Base-by-base conservation (phyloP, 2,113 vertebrate genomes). In the Proterorhinus semilunaris region DNA sequence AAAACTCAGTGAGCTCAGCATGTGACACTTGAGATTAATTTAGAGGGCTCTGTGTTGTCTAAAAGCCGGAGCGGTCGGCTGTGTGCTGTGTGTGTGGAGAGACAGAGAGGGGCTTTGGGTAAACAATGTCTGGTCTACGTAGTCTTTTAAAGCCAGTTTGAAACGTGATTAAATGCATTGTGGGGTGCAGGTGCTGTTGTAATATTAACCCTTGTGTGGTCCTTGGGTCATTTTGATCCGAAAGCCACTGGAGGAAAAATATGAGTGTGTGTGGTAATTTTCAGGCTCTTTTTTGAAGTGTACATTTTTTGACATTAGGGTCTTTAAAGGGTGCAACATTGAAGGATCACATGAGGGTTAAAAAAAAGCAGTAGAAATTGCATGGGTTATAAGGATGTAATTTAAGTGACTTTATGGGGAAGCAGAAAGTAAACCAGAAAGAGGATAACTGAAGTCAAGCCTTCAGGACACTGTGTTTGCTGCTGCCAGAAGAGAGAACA, bases 11-110 rank as follows among this genome's bases (percentile, higher is more conserved):
- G 43, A 72, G 45, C 55, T 83, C 72, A 66, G 68, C 45, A 62
- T 75, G 17, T 70, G 75, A 54, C 48, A 52, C 68, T 55, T 58
- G 66, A 76, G 63, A 72, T 83, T 75, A 53, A 79, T 81, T 78
- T 81, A 48, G 54, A 65, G 15, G 53, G 4, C 46, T 45, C 50
- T 76, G 47, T 73, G 65, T 69, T 66, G 68, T 79, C 65, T 74
- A 51, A 65, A 55, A 44, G 53, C 6, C 17, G 52, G 57, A 62
- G 69, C 71, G 64, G 27, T 48, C 61, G 55, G 54, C 46, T 69
- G 48, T 77, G 47, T n/a, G 7, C 10, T 10, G 10, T 10, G 36
- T 45, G 55, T 42, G 55, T 42, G 16, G 52, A 17, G 7, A 54
- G 52, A 17, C 3, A 54, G 55, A 68, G 55, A 70, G 50, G 46